Percentiles rank a stretch among this genome's conserved stretches.
Conservation (phyloP, 2,888 invertebrate genomes). For the Agriopis marginaria region DNA sequence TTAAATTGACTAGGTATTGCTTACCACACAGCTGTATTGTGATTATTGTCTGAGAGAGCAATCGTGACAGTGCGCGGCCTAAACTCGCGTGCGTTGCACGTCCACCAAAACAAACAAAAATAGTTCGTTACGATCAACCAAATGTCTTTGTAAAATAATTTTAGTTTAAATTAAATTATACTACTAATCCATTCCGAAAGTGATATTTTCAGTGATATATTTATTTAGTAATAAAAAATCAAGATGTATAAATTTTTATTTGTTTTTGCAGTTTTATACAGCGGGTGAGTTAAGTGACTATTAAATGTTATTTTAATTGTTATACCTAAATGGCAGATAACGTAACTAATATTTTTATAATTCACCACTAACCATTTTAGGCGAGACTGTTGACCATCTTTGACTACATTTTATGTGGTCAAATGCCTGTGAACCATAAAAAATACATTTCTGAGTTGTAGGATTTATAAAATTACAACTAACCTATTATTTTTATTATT, state of each 20-base stretch:
- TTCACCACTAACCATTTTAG: too few species aligned
- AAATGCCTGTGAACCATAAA: too few species aligned
- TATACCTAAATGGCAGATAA: too few species aligned
- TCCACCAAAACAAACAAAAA: conserved; percentile 23
- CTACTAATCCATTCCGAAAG: conserved; percentile 26
- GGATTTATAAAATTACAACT: too few species aligned
- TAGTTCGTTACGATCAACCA: conserved; percentile 27
- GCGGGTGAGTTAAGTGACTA: conserved; percentile 39
- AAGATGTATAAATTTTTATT: conserved; percentile 40
- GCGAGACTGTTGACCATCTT: too few species aligned
- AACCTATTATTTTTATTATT: too few species aligned
- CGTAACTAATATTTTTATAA: too few species aligned
- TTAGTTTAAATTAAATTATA: conserved; percentile 25
- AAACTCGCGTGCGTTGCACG: conserved; percentile 42
- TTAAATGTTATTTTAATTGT: too few species aligned
- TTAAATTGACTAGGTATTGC: conserved; percentile 39
- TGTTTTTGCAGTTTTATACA: conserved; percentile 41
- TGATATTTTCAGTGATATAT: conserved; percentile 40
- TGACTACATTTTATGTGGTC: too few species aligned
- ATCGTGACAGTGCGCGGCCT: conserved; percentile 36
- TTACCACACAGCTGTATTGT: conserved; percentile 29
- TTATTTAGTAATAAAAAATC: conserved; percentile 37
- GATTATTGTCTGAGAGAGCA: conserved; percentile 27
- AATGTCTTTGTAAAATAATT: conserved; percentile 33
- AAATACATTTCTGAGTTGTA: too few species aligned